Evolutionary conservation across 1,140 invertebrate genomes (phyloP).

Genomic region (Heterodera schachtii): DNA sequence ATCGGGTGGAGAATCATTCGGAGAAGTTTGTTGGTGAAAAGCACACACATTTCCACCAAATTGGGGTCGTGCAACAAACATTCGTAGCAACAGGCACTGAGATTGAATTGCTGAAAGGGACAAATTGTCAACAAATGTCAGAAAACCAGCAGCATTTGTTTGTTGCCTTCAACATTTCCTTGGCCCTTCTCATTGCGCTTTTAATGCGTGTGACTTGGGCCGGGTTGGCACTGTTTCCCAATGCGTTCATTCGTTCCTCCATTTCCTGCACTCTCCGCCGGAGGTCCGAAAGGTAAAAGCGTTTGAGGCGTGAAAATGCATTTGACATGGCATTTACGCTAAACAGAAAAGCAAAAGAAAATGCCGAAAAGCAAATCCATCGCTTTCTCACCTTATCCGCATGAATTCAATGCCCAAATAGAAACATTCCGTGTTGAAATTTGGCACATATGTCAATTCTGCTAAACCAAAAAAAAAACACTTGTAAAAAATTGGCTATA

Average conservation of each 20-base stretch:
- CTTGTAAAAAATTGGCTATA: neutral
- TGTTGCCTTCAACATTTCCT: conserved; percentile 9
- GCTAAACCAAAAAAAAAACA: conserved; percentile 11
- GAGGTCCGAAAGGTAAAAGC: conserved; percentile 66
- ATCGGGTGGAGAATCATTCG: conserved; percentile 44
- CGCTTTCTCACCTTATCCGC: conserved; percentile 78
- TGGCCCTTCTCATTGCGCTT: neutral
- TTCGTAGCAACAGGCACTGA: conserved; percentile 34
- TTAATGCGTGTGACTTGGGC: neutral
- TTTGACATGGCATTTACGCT: conserved; percentile 24
- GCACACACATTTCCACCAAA: conserved; percentile 39
- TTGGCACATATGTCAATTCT: conserved; percentile 71
- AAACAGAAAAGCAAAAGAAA: neutral
- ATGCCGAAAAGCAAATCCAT: conserved; percentile 82
- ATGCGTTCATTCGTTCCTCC: conserved; percentile 67
- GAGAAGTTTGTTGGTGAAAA: conserved; percentile 57
- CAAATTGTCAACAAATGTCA: neutral
- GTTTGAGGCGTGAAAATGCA: conserved; percentile 7
- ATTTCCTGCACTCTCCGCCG: conserved; percentile 87
- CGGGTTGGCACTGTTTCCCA: neutral
- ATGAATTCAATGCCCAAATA: conserved; percentile 90
- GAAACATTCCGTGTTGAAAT: conserved; percentile 94
- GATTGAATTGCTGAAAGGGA: conserved; percentile 23
- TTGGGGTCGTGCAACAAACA: conserved; percentile 44
- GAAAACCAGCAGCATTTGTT: neutral